Base-by-base conservation (phyloP, 2,888 invertebrate genomes). In the Agapostemon virescens region DNA sequence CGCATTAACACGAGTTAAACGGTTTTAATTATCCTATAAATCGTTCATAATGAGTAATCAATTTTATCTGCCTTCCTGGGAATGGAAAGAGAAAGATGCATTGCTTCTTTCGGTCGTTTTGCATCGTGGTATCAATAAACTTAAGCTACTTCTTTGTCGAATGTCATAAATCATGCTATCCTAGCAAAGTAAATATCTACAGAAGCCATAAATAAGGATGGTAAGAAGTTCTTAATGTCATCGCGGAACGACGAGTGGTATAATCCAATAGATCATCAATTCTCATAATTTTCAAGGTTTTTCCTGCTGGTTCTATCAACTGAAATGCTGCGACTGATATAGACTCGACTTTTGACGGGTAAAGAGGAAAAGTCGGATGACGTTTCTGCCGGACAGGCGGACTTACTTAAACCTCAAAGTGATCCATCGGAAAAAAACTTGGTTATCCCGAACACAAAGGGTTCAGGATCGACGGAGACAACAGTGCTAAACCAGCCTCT, bases 341-440 rank as follows among this genome's bases (percentile, higher is more conserved):
- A 4, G 26, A n/a, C 38, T 23, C 26, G 17, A 49, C 33, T 52
- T 42, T n/a, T 23, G n/a, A 17, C 26, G 13, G 2, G 13, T 13
- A 23, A 55, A 36, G 49, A 26, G 5, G 3, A 17, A 11, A 26
- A 69, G 40, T 26, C 40, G 20, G 33, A 15, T 15, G 36, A 15
- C 67, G 2, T 64, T n/a, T 17, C 30, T 13, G 15, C 13, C 15
- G 63, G 52, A 33, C 63, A 9, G 20, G 67, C 20, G 49, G 30
- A 67, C 26, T 42, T 73, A 66, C 64, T 79, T 68, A 63, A 67
- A 61, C 49, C 52, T 23, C n/a, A 45, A 79, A 81, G 71, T 68
- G 63, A 58, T 81, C 33, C 49, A 6, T 13, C 17, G 52, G 33
- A 33, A 61, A 67, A 42, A 70, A 69, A 63, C 40, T 38, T 9